Evolutionary conservation across 35 echinoderm and acorn worm species (phyloP).

Genomic region (Apostichopus japonicus): DNA sequence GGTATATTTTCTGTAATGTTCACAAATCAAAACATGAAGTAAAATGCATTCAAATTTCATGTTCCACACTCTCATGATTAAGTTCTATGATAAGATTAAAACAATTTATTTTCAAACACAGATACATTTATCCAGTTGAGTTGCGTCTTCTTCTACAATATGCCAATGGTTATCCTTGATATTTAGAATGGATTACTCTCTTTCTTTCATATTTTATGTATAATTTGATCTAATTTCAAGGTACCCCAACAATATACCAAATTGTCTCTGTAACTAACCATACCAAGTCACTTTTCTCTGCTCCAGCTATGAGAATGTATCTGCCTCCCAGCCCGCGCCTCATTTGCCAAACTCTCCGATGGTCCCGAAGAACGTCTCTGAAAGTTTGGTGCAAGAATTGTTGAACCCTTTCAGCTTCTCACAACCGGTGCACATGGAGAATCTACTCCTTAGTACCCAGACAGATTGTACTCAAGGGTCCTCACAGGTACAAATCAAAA

Average conservation of each 20-base stretch:
- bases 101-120: no score
- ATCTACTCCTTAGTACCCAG: constrained; percentile 90
- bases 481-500: constrained; percentile 70
- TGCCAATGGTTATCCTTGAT: no score
- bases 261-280: background rate
- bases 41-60: no score
- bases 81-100: no score
- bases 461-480: constrained; percentile 69
- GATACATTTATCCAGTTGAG: no score
- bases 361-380: background rate
- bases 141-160: no score
- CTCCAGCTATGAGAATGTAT: constrained; percentile 51
- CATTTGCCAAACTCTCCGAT: constrained; percentile 35
- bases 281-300: background rate
- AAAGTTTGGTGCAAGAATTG: constrained; percentile 77
- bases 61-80: no score
- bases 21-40: no score
- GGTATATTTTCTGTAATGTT: no score
- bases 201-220: background rate
- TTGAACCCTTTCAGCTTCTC: constrained; percentile 88
- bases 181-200: background rate
- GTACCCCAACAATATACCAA: background rate
- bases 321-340: constrained; percentile 80
- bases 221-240: background rate
- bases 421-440: constrained; percentile 86